phyloP scores from a whole-genome alignment of 2,888 invertebrate species.

The Saturnia japonica region DNA sequence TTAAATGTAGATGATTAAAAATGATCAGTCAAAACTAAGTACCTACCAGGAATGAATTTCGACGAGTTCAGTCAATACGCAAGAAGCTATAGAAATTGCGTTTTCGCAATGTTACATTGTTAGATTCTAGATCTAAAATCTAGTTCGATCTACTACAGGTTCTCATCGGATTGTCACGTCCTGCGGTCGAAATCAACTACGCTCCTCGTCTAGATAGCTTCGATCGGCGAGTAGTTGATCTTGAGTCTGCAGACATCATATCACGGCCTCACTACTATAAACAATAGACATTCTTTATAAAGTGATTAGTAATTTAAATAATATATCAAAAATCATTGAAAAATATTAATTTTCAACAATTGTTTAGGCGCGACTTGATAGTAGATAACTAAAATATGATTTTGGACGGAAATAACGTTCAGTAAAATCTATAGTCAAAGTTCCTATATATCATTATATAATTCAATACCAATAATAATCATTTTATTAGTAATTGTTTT shows the following conservation, averaged over 20 bases:
- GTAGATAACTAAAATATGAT: too few relatives aligned
- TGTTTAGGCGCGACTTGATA: too few relatives aligned
- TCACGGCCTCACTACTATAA: not conserved
- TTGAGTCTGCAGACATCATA: constrained; percentile 1
- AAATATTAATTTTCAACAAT: too few relatives aligned
- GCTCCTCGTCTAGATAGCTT: constrained; percentile 14
- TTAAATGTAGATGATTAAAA: too few relatives aligned
- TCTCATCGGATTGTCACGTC: constrained; percentile 65
- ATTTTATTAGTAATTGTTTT: too few relatives aligned
- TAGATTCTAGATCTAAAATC: constrained; percentile 17
- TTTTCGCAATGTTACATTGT: constrained; percentile 2
- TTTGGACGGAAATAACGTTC: too few relatives aligned
- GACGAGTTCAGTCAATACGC: not conserved
- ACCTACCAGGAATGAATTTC: not conserved
- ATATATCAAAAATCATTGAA: not conserved
- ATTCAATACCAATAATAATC: too few relatives aligned
- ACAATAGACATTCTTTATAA: not conserved
- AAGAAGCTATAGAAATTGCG: not conserved
- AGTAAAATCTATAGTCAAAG: too few relatives aligned
- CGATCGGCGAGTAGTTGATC: not conserved
- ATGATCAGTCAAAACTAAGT: too few relatives aligned
- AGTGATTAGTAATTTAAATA: not conserved
- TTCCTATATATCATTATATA: too few relatives aligned
- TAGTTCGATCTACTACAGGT: constrained; percentile 46
- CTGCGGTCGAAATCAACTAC: constrained; percentile 37